phyloP scores from a whole-genome alignment of 2,888 invertebrate genomes.

The Epistrophella euchroma region DNA sequence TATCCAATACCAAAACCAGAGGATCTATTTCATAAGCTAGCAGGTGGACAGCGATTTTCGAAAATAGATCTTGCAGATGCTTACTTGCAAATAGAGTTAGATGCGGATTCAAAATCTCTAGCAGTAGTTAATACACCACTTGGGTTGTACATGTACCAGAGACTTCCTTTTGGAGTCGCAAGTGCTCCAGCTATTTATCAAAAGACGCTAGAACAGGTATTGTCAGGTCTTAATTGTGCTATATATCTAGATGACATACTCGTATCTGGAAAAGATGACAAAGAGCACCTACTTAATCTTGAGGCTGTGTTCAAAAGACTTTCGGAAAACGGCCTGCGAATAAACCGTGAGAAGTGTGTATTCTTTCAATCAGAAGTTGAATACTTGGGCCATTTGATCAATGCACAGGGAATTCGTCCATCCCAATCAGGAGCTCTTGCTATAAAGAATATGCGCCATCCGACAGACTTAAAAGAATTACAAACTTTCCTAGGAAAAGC shows the following conservation, averaged over 20 bases:
- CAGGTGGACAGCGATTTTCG: constrained; percentile 64
- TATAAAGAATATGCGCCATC: constrained; percentile 52
- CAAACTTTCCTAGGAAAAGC: constrained; percentile 41
- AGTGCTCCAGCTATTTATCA: constrained; percentile 66
- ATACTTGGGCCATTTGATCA: constrained; percentile 66
- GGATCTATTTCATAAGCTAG: constrained; percentile 68
- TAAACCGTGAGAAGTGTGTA: constrained; percentile 51
- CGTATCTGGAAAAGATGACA: constrained; percentile 46
- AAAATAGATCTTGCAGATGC: constrained; percentile 72
- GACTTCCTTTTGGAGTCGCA: constrained; percentile 60
- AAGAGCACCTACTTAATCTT: constrained; percentile 56
- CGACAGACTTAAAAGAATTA: constrained; percentile 52
- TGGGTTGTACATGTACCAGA: constrained; percentile 62
- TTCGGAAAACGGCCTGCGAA: constrained; percentile 25
- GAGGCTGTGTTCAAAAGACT: constrained; percentile 44
- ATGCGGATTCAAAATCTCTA: constrained; percentile 57
- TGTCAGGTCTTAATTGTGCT: constrained; percentile 52
- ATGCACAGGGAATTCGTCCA: constrained; percentile 47
- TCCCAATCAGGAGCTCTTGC: constrained; percentile 53
- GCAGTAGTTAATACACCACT: constrained; percentile 68
- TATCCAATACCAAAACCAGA: constrained; percentile 72
- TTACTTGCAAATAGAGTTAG: constrained; percentile 61
- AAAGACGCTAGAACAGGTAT: constrained; percentile 55
- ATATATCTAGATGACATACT: constrained; percentile 73
- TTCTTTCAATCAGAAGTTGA: constrained; percentile 65